Evolutionary conservation across 2,888 invertebrate genomes (phyloP).

Genomic region (Tortricodes alternella): DNA sequence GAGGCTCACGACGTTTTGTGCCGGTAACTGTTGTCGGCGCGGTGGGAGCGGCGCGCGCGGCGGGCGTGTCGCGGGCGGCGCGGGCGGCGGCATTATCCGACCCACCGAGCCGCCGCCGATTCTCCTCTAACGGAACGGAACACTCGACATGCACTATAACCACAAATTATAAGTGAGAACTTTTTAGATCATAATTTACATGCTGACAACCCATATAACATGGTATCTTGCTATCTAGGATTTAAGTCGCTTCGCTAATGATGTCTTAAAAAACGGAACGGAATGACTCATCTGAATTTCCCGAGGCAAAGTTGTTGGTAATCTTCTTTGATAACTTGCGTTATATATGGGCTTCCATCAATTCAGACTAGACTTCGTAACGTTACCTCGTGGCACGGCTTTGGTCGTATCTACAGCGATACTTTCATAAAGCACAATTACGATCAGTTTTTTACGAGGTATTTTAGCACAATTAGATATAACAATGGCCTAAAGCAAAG

Average conservation of each 20-base stretch:
- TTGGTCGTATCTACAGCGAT: not conserved
- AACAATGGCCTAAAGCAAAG: conserved; percentile 48
- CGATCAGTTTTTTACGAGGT: conserved; percentile 16
- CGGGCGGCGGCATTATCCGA: conserved; percentile 57
- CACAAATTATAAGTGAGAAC: conserved; percentile 83
- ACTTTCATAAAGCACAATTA: conserved; percentile 11
- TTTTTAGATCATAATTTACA: conserved; percentile 73
- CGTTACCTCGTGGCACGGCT: conserved; percentile 22
- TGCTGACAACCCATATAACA: conserved; percentile 58
- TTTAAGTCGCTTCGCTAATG: conserved; percentile 28
- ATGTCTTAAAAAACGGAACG: conserved; percentile 25
- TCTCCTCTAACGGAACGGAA: conserved; percentile 78
- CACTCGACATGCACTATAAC: conserved; percentile 79
- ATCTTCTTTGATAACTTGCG: conserved; percentile 10
- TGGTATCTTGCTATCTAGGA: conserved; percentile 28
- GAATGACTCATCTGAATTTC: conserved; percentile 22
- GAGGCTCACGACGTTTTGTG: conserved; percentile 74
- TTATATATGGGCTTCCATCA: conserved; percentile 19
- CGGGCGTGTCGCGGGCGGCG: too few relatives aligned
- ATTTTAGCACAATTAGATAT: conserved; percentile 47
- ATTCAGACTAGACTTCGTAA: conserved; percentile 17
- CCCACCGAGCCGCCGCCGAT: conserved; percentile 67
- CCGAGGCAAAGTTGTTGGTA: conserved; percentile 10
- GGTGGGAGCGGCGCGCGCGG: conserved; percentile 52
- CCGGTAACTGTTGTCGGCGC: conserved; percentile 66